A percentile compares a stretch with the other conserved stretches of the same genome.
phyloP scores from a whole-genome alignment of 2,797 vertebrate genomes.

The Astyanax mexicanus region DNA sequence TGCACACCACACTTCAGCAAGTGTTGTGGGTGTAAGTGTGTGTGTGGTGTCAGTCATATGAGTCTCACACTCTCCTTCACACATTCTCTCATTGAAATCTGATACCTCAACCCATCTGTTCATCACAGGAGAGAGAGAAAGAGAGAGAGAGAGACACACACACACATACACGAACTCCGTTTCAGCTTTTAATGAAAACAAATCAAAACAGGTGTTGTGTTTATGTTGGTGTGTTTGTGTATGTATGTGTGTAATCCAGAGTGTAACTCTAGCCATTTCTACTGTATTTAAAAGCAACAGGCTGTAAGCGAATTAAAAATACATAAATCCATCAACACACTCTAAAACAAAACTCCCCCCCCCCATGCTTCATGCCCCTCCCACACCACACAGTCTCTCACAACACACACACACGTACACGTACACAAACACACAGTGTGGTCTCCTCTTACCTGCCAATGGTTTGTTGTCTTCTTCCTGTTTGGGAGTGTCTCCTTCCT shows the following conservation, averaged over 20 bases:
- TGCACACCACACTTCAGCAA: not conserved
- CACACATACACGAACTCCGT: too few species aligned
- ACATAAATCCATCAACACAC: constrained; percentile 66
- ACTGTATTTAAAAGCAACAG: constrained; percentile 69
- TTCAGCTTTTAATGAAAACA: constrained; percentile 65
- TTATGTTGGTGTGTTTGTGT: constrained; percentile 58
- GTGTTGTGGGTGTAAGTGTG: constrained; percentile 12
- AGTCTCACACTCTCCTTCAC: constrained; percentile 44
- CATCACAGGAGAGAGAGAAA: not conserved
- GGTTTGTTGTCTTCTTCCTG: constrained; percentile 33
- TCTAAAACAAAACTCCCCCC: not conserved
- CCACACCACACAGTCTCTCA: not conserved
- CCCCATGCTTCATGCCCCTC: too few species aligned
- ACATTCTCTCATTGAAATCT: constrained; percentile 69
- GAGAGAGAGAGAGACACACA: too few species aligned
- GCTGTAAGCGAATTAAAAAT: constrained; percentile 75
- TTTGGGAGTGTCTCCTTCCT: constrained; percentile 38
- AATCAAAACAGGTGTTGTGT: constrained; percentile 64
- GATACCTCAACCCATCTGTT: constrained; percentile 73
- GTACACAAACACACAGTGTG: constrained; percentile 41
- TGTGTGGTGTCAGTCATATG: constrained; percentile 15
- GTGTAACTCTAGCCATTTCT: constrained; percentile 74
- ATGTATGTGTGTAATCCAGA: constrained; percentile 67
- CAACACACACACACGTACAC: constrained; percentile 47
- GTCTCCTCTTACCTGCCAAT: constrained; percentile 22